Percentiles rank a stretch among this genome's conserved stretches.
phyloP scores from a whole-genome alignment of 2,113 vertebrate genomes.

The Archocentrus centrarchus region DNA sequence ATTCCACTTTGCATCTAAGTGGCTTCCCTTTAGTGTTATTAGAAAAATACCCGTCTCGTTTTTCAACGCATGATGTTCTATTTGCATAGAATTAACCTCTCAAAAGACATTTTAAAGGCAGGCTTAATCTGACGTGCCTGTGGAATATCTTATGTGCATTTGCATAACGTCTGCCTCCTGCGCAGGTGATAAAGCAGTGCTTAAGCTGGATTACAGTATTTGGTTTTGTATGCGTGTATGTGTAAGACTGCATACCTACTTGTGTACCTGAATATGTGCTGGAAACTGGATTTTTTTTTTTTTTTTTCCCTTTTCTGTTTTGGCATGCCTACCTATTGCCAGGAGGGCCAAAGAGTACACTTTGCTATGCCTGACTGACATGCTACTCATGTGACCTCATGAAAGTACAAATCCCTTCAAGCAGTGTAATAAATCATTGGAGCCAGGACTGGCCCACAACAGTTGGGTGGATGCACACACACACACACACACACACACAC shows the following conservation, averaged over 20 bases:
- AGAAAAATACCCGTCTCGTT: neutral
- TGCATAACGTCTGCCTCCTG: slow-evolving; percentile 43
- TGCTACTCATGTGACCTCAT: slow-evolving; percentile 67
- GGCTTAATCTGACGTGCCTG: slow-evolving; percentile 43
- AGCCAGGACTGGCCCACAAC: slow-evolving; percentile 42
- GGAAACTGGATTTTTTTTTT: slow-evolving; percentile 21
- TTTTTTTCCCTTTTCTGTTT: slow-evolving; percentile 20
- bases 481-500: neutral
- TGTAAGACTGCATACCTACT: neutral
- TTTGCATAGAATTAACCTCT: slow-evolving; percentile 58
- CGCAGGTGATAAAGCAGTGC: slow-evolving; percentile 52
- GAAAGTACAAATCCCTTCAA: slow-evolving; percentile 65
- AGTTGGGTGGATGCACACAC: slow-evolving; percentile 15
- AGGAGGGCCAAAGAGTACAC: slow-evolving; percentile 45
- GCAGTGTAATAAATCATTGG: slow-evolving; percentile 73
- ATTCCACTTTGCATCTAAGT: slow-evolving; percentile 15
- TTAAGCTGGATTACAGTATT: slow-evolving; percentile 54
- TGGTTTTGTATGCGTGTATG: slow-evolving; percentile 1
- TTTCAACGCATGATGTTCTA: slow-evolving; percentile 7
- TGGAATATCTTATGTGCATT: slow-evolving; percentile 44
- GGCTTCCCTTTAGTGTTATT: slow-evolving; percentile 18
- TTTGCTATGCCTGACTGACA: slow-evolving; percentile 54
- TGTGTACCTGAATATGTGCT: slow-evolving; percentile 39
- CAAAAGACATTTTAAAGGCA: slow-evolving; percentile 39
- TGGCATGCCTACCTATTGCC: slow-evolving; percentile 49